Percentiles rank a stretch among this genome's conserved stretches.
Conservation (phyloP, 2,113 vertebrate genomes). For the Sphaerodactylus townsendi region DNA sequence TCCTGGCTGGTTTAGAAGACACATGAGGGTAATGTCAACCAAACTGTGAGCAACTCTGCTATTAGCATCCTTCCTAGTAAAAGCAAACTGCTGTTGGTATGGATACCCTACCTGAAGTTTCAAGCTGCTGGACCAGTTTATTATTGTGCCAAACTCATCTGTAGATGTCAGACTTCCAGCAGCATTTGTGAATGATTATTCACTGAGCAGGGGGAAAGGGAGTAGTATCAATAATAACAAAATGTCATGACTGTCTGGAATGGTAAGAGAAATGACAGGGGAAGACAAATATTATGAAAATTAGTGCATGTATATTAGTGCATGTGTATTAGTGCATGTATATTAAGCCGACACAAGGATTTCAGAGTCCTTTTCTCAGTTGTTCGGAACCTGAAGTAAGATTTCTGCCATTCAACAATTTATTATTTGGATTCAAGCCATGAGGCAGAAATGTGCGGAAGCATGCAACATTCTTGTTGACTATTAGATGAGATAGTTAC, state of each 20-base stretch:
- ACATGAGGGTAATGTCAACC: background rate
- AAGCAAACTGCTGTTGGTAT: background rate
- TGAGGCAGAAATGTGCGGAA: background rate
- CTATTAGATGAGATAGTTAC: background rate
- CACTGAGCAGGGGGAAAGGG: background rate
- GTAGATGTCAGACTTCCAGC: background rate
- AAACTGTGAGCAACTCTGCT: background rate
- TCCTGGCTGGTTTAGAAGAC: background rate
- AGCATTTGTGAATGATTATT: slow-evolving; percentile 1
- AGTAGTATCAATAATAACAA: background rate
- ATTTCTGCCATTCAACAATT: background rate
- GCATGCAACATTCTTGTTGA: background rate
- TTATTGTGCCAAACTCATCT: slow-evolving; percentile 23
- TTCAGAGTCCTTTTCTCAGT: background rate
- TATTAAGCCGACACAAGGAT: background rate
- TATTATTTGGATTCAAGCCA: background rate
- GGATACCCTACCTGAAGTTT: slow-evolving; percentile 1
- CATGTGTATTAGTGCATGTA: accelerated
- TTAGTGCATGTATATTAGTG: background rate
- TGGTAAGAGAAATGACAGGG: background rate
- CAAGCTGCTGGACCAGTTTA: slow-evolving; percentile 6
- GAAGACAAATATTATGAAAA: background rate
- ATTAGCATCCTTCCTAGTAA: slow-evolving; percentile 1
- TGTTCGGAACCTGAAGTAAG: background rate
- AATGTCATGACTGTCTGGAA: background rate